A percentile compares a stretch with the other conserved stretches of the same genome.
Conservation (phyloP, 2,888 invertebrate species). For the Lepas anatifera region DNA sequence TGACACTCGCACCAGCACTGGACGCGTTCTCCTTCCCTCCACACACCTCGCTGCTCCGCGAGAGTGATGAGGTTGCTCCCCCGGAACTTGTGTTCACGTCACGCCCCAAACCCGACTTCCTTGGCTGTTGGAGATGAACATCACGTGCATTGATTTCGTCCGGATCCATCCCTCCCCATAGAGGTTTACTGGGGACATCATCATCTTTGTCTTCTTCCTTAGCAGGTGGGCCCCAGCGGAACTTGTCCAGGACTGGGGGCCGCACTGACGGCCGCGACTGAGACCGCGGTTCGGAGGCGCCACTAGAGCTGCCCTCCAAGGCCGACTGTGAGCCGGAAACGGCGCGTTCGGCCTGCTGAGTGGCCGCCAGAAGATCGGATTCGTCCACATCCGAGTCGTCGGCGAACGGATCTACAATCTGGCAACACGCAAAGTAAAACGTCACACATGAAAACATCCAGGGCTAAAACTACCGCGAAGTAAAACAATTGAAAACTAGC, state of each 20-base stretch:
- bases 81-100: too few relatives aligned
- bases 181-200: background rate
- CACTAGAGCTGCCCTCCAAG: too few relatives aligned
- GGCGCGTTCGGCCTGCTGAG: background rate
- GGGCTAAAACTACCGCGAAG: too few relatives aligned
- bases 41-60: too few relatives aligned
- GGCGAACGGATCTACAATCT: conserved; percentile 1
- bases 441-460: background rate
- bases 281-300: background rate
- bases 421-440: background rate
- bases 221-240: background rate
- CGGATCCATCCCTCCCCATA: background rate
- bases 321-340: too few relatives aligned
- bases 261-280: background rate
- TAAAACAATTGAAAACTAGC: too few relatives aligned
- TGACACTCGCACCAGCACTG: too few relatives aligned
- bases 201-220: background rate
- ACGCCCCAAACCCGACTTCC: too few relatives aligned
- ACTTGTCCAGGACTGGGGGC: background rate
- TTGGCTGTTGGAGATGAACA: too few relatives aligned
- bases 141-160: background rate
- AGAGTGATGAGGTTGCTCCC: too few relatives aligned
- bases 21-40: too few relatives aligned
- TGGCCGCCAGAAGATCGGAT: background rate
- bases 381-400: conserved; percentile 6